phyloP scores from a whole-genome alignment of 2,797 vertebrate genomes.

The Tympanoctomys barrerae region DNA sequence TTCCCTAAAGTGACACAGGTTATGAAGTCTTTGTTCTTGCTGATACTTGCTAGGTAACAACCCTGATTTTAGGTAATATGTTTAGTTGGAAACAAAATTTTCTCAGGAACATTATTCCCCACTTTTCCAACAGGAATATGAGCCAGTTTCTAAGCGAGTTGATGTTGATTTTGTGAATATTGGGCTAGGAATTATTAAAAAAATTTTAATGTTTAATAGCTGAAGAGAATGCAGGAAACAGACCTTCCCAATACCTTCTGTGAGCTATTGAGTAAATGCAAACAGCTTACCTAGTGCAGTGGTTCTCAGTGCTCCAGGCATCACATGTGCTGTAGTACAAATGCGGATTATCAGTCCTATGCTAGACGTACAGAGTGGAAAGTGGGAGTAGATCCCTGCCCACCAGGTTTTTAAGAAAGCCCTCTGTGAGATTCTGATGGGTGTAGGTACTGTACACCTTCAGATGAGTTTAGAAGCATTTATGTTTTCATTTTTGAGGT shows the following conservation, averaged over 20 bases:
- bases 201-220: not conserved
- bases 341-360: not conserved
- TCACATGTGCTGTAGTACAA: not conserved
- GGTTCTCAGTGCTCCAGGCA: not conserved
- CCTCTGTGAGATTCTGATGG: not conserved
- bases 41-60: not conserved
- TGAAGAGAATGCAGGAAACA: slow-evolving; percentile 6
- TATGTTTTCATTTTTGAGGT: not conserved
- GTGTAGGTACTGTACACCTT: not conserved
- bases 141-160: slow-evolving; percentile 24
- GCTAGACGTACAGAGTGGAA: not conserved
- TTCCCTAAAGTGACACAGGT: not conserved
- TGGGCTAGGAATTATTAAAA: not conserved
- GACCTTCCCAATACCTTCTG: not conserved
- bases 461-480: not conserved
- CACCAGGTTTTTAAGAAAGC: not conserved
- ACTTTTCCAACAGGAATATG: not conserved
- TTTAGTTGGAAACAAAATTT: slow-evolving; percentile 47
- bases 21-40: not conserved
- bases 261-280: not conserved
- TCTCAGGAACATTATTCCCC: not conserved
- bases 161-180: not conserved
- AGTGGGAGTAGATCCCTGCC: not conserved
- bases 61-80: not conserved
- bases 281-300: not conserved